Evolutionary conservation across 2,113 vertebrate species (phyloP).

Genomic region (Stegostoma tigrinum): DNA sequence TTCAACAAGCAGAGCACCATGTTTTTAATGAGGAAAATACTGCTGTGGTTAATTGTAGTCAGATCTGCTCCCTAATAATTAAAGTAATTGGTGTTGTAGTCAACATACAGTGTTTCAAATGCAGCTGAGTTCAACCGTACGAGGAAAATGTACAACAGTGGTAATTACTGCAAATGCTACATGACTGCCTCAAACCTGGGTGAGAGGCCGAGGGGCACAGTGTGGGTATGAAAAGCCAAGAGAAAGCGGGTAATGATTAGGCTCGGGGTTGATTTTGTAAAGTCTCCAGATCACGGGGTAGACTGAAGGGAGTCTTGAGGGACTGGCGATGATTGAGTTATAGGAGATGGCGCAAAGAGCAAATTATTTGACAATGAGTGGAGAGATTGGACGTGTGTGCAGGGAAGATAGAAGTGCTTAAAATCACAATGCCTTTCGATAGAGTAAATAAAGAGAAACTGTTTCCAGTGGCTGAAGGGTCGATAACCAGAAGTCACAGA

Average conservation of each 20-base stretch:
- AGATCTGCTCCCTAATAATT: constrained; percentile 32
- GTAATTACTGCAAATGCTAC: background rate
- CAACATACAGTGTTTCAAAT: background rate
- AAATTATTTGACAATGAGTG: background rate
- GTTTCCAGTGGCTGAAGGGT: background rate
- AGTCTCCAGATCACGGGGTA: background rate
- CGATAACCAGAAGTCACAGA: background rate
- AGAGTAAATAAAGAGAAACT: background rate
- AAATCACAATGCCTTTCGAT: background rate
- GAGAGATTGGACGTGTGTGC: background rate
- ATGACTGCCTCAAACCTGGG: background rate
- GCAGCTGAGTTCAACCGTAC: constrained; percentile 23
- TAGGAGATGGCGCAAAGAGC: background rate
- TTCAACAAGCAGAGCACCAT: background rate
- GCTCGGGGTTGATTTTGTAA: no score
- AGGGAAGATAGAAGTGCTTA: background rate
- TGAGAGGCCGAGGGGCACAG: background rate
- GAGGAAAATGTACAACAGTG: background rate
- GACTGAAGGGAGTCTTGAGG: background rate
- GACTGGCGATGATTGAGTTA: background rate
- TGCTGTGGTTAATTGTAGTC: constrained; percentile 30
- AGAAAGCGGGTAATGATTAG: background rate
- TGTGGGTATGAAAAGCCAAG: background rate
- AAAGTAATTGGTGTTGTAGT: constrained; percentile 34
- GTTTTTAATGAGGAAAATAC: constrained; percentile 32